These are phyloP conservation scores for Sebastes nivosus DNA, from an alignment of 2,797 vertebrate genomes.

Conservation along the genomic window DNA sequence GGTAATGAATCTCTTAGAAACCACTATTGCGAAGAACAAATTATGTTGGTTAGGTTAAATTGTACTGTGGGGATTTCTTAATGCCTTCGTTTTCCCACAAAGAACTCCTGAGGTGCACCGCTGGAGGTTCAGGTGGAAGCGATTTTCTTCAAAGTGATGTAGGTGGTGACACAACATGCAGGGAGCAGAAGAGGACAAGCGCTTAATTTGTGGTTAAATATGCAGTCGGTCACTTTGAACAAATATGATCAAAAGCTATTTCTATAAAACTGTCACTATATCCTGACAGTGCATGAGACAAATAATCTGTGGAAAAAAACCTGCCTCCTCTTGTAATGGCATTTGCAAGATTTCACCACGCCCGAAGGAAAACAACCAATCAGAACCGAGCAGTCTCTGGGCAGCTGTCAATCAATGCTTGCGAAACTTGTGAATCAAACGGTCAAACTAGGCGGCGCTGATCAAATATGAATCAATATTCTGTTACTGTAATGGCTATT, in stretches of 20 bases:
- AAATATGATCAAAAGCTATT: too few relatives aligned
- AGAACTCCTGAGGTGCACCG: neutral
- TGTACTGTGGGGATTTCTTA: neutral
- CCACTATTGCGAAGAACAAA: neutral
- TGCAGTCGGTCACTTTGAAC: neutral
- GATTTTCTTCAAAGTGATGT: slow-evolving; percentile 10
- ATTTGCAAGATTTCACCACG: too few relatives aligned
- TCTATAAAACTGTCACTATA: too few relatives aligned
- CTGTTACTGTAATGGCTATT: too few relatives aligned
- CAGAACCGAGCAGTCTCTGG: fast-evolving
- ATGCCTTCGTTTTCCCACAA: neutral
- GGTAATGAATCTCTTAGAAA: neutral
- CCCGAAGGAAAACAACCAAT: too few relatives aligned
- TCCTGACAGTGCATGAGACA: too few relatives aligned
- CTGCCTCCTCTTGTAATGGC: too few relatives aligned
- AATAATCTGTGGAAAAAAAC: too few relatives aligned
- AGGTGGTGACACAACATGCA: neutral
- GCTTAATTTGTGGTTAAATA: neutral
- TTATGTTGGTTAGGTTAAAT: neutral
- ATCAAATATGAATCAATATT: too few relatives aligned
- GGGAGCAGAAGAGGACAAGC: neutral
- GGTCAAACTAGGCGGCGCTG: too few relatives aligned
- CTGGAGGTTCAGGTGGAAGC: slow-evolving; percentile 33
- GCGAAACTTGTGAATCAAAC: too few relatives aligned
- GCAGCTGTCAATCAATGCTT: too few relatives aligned